Evolutionary conservation across 2,797 vertebrate genomes (phyloP), one percentile per base, ranked within the genome.

Genomic region (Oreochromis grahami): DNA sequence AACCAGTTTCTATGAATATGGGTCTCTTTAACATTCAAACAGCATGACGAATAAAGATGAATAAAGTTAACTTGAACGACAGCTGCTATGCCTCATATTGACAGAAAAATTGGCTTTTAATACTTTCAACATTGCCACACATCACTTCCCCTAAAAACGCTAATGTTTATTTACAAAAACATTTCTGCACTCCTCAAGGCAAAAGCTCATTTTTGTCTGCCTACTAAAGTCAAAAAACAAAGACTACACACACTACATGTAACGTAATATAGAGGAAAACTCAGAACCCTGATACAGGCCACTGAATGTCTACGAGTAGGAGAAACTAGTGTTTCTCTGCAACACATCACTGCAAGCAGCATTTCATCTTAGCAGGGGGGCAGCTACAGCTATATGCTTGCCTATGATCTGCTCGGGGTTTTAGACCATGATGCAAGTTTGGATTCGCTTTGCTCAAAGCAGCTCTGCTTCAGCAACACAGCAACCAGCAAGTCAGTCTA

Each of bases 361-460:
- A 83, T 86, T 88, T 82, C 82, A 72, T 70, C 72, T 48, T 53
- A 13, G 80, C 53, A 83, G 72, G 86, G 70, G 89, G 79, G 26
- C 74, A 63, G 87, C 74, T 56, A 65, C 86, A 85, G 79, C 56
- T 80, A 45, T 32, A 58, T 80, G 85, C 86, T 76, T 65, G 79
- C 79, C 70, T 51, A 45, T 87, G 86, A 89, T 80, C 85, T n/a
- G 19, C 77, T 88, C 60, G 10, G 84, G 76, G 45, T 84, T 89
- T 88, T 36, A 84, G 60, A 88, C 77, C 51, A 79, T 83, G 88
- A 89, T 82, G 38, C 24, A 55, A 60, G 43, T 58, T 78, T 14
- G 81, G 65, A 80, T 84, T 65, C 17, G 52, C 68, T 84, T 11
- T 34, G 60, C 78, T 74, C 19, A 51, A 65, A 80, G 82, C 79